phyloP scores from a whole-genome alignment of 2,888 invertebrate species.

The Chrysodeixis includens region DNA sequence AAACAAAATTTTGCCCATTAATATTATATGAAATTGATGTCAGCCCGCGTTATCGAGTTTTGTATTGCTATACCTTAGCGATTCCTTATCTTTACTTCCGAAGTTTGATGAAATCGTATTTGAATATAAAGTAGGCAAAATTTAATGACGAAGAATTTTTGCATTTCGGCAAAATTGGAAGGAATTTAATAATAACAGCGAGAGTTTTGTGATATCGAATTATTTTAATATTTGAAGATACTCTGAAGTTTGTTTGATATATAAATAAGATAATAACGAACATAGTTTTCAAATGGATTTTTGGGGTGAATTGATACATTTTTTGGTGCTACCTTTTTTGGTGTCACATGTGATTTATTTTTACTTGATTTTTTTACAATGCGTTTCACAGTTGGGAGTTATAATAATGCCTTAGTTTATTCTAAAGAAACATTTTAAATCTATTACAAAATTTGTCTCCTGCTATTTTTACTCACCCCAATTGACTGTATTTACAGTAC shows the following conservation, averaged over 20 bases:
- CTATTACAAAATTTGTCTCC: too few relatives aligned
- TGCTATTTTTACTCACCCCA: too few relatives aligned
- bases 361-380: too few relatives aligned
- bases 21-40: slow-evolving; percentile 2
- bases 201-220: slow-evolving; percentile 32
- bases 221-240: slow-evolving; percentile 28
- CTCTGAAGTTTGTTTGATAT: slow-evolving; percentile 12
- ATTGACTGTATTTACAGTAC: too few relatives aligned
- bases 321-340: too few relatives aligned
- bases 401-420: too few relatives aligned
- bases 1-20: slow-evolving; percentile 2
- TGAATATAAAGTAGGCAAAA: slow-evolving; percentile 54
- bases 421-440: neutral
- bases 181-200: slow-evolving; percentile 39
- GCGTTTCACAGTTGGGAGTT: too few relatives aligned
- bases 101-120: slow-evolving; percentile 50
- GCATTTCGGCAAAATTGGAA: slow-evolving; percentile 24
- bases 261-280: neutral
- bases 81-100: slow-evolving; percentile 30
- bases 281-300: neutral
- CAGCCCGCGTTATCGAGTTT: slow-evolving; percentile 27
- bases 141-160: slow-evolving; percentile 41
- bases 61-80: slow-evolving; percentile 21
- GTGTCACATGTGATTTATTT: too few relatives aligned
- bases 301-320: too few relatives aligned